Evolutionary conservation across 2,113 vertebrate species (phyloP), one percentile per base, ranked within the genome.

Genomic region (Sinocyclocheilus rhinocerous): DNA sequence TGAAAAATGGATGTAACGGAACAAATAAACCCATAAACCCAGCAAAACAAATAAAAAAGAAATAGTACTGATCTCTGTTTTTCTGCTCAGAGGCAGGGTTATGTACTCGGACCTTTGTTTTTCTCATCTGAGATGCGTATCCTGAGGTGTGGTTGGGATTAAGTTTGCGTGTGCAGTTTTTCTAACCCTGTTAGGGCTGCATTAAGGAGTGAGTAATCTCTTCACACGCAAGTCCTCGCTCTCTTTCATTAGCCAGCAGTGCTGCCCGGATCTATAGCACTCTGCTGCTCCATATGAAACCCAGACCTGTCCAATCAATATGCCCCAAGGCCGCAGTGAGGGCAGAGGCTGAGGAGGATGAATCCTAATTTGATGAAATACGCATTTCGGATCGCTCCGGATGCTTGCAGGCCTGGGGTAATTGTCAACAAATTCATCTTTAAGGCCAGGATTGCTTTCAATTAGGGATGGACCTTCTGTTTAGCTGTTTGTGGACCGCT

Each of bases 391-490:
- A 79, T 92, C 90, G 92, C 93, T 90, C 93, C 92, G 92, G 91
- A 92, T 80, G 89, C 92, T 90, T 93, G 89, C 94, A 90, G 89
- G 94, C 92, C 94, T 91, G 91, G 92, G 94, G 92, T 90, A 93
- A 89, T 92, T 94, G 94, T 91, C 91, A 93, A 95, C 92, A 94
- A 95, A 96, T 96, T 96, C 94, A 96, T 96, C 96, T 95, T 93
- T 95, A 95, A 86, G 93, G 92, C 92, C 92, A 91, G 96, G 95
- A 96, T 97, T 94, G 95, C 95, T 95, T 96, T 96, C 95, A 96
- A 95, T 96, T 96, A 96, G 95, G 95, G 93, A 92, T 93, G 86
- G 91, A 93, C 93, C 95, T 94, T 52, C 63, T 65, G 70, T 84
- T 89, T 76, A 75, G 80, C 39, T 29, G 33, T 75, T 76, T 69